Evolutionary conservation across 2,888 invertebrate species (phyloP).

Genomic region (Melolontha melolontha): DNA sequence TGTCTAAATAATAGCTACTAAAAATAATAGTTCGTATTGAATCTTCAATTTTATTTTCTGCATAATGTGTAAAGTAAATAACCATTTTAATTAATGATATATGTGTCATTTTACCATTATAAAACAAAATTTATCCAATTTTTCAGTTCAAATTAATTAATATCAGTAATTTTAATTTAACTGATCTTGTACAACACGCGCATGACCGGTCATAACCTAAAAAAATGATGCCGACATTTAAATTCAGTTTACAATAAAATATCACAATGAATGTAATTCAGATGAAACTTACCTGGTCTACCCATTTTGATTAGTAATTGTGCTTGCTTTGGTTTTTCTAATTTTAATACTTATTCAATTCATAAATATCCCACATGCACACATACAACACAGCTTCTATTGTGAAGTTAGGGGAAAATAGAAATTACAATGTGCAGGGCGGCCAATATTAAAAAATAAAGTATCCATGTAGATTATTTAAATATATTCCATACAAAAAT

Average conservation of each 20-base stretch:
- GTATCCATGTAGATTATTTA: too few relatives aligned
- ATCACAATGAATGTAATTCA: background rate
- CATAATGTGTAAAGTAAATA: too few relatives aligned
- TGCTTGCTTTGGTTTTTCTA: background rate
- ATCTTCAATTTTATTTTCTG: too few relatives aligned
- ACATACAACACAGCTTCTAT: background rate
- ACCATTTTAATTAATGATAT: too few relatives aligned
- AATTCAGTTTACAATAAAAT: background rate
- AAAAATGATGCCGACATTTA: background rate
- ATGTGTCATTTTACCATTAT: too few relatives aligned
- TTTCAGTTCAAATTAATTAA: background rate
- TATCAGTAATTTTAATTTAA: background rate
- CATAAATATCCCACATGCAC: constrained; percentile 1
- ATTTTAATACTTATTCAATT: background rate
- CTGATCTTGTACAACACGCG: background rate
- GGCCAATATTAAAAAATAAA: too few relatives aligned
- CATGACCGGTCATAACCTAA: too few relatives aligned
- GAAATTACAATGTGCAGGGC: background rate
- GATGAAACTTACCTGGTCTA: constrained; percentile 51
- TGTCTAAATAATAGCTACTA: too few relatives aligned
- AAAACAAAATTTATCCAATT: too few relatives aligned
- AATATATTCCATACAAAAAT: too few relatives aligned
- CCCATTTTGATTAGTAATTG: constrained; percentile 48
- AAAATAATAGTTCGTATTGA: too few relatives aligned
- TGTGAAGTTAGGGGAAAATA: background rate